These are phyloP conservation scores for Neolamprologus sp. DNA, from an alignment of 2,113 vertebrate species.

Conservation along the genomic window DNA sequence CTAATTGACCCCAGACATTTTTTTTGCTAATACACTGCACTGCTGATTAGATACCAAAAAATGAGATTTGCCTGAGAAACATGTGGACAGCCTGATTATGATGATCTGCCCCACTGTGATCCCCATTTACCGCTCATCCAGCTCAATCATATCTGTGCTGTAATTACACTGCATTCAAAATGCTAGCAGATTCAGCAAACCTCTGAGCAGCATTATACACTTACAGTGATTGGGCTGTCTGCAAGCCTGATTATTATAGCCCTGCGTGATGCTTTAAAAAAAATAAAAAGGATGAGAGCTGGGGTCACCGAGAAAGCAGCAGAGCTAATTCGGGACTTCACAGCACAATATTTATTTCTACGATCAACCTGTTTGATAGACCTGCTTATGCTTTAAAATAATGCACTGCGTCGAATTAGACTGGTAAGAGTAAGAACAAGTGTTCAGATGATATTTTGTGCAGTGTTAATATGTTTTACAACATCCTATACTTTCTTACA, in stretches of 20 bases:
- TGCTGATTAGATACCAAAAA: slow-evolving; percentile 25
- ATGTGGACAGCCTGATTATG: slow-evolving; percentile 70
- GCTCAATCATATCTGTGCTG: slow-evolving; percentile 67
- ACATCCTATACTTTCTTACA: not conserved
- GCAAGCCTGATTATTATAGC: slow-evolving; percentile 30
- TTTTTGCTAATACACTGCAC: slow-evolving; percentile 21
- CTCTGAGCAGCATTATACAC: slow-evolving; percentile 77
- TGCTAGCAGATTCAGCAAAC: slow-evolving; percentile 76
- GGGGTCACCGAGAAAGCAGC: not conserved
- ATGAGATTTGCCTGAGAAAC: slow-evolving; percentile 66
- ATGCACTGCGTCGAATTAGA: not conserved
- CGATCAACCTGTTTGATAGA: not conserved
- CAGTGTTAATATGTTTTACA: not conserved
- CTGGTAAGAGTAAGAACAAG: not conserved
- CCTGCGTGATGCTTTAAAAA: not conserved
- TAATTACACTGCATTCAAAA: slow-evolving; percentile 77
- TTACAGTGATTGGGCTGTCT: slow-evolving; percentile 51
- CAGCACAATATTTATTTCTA: not conserved
- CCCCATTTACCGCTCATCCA: slow-evolving; percentile 65
- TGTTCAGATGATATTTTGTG: not conserved
- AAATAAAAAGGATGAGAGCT: not conserved
- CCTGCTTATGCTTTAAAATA: not conserved
- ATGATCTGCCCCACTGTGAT: slow-evolving; percentile 65
- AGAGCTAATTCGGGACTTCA: not conserved
- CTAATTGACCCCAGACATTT: slow-evolving; percentile 11